Evolutionary conservation across 2,113 vertebrate genomes (phyloP).

Genomic region (Ageneiosus marmoratus): DNA sequence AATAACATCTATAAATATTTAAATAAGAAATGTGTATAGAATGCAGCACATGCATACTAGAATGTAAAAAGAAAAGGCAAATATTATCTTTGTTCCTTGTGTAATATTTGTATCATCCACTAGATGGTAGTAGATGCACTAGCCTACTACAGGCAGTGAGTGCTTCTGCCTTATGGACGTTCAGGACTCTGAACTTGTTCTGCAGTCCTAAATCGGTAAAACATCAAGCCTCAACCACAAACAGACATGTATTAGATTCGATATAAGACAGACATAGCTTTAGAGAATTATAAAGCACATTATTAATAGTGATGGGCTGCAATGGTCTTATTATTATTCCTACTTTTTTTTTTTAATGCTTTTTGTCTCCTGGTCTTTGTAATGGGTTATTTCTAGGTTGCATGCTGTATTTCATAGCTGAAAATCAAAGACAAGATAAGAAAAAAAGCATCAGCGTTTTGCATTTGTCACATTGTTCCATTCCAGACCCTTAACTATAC

Average conservation of each 20-base stretch:
- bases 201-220: not conserved
- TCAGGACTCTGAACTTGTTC: not conserved
- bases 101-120: slow-evolving; percentile 53
- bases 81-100: not conserved
- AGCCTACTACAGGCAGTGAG: not conserved
- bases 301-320: not conserved
- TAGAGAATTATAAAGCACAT: not conserved
- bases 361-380: not conserved
- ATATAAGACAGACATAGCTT: not conserved
- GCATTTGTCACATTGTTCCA: not conserved
- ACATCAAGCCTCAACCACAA: not conserved
- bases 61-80: slow-evolving; percentile 5
- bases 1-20: not conserved
- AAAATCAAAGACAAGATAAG: not conserved
- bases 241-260: not conserved
- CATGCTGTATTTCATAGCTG: not conserved
- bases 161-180: not conserved
- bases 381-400: not conserved
- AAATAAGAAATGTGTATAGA: not conserved
- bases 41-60: not conserved
- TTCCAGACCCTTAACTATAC: not conserved
- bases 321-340: not conserved
- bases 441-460: not conserved
- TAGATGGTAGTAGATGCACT: slow-evolving; percentile 58
- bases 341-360: not conserved